A percentile compares a stretch with the other conserved stretches of the same genome.
These are phyloP conservation scores for Drosophila simulans DNA, from an alignment of 1,140 invertebrate genomes.

Conservation along the genomic window DNA sequence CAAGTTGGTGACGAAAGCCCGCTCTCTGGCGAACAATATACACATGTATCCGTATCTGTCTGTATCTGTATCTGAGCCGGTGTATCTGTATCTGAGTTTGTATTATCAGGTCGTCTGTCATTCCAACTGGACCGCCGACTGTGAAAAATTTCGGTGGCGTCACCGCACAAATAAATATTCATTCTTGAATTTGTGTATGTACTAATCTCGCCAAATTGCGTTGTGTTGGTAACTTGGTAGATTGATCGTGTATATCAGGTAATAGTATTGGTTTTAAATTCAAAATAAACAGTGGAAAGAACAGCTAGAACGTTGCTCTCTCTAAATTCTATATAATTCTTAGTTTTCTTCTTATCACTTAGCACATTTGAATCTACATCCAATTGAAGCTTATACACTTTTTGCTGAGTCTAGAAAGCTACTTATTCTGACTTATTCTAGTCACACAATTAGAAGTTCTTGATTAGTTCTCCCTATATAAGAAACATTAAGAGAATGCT, in stretches of 20 bases:
- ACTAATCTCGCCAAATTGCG: not conserved
- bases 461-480: not conserved
- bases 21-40: not conserved
- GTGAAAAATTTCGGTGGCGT: constrained; percentile 36
- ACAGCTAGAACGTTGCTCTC: constrained; percentile 5
- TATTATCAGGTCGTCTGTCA: constrained; percentile 33
- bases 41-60: not conserved
- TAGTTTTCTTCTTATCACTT: too few relatives aligned
- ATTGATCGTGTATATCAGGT: constrained; percentile 1
- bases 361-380: not conserved
- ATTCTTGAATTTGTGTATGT: constrained; percentile 20
- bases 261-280: constrained; percentile 12
- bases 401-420: not conserved
- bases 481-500: not conserved
- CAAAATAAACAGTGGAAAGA: not conserved
- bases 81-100: constrained; percentile 6
- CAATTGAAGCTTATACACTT: not conserved
- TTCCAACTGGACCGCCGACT: constrained; percentile 26
- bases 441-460: not conserved
- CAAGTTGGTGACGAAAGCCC: constrained; percentile 46
- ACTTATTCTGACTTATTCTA: too few relatives aligned
- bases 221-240: constrained; percentile 4
- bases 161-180: constrained; percentile 41
- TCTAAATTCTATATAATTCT: not conserved
- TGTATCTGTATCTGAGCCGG: constrained; percentile 9